Percentiles rank a stretch among this genome's conserved stretches.
Conservation (phyloP, 1,140 invertebrate species). For the Sinonovacula constricta region DNA sequence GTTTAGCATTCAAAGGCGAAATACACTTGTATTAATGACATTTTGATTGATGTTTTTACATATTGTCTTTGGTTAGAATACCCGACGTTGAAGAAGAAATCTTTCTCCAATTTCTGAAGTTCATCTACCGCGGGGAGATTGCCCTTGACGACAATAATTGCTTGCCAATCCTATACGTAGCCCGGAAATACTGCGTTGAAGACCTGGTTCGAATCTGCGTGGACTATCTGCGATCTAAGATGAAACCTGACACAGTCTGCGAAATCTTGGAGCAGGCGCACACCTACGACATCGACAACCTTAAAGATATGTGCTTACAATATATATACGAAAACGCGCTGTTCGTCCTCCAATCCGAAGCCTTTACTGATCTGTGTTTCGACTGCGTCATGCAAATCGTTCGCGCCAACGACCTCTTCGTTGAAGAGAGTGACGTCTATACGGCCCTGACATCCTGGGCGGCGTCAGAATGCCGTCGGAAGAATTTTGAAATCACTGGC, state of each 20-base stretch:
- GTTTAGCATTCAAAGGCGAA: too few species aligned
- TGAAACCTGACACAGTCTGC: conserved; percentile 46
- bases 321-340: conserved; percentile 41
- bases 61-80: conserved; percentile 14
- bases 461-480: conserved; percentile 27
- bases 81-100: conserved; percentile 44
- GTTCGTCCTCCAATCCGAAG: conserved; percentile 32
- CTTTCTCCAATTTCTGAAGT: conserved; percentile 36
- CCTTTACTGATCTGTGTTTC: conserved; percentile 37
- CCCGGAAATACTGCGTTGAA: conserved; percentile 47
- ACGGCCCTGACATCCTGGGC: conserved; percentile 46
- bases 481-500: conserved; percentile 29
- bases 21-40: too few species aligned
- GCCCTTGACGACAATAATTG: conserved; percentile 25
- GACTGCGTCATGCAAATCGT: conserved; percentile 41
- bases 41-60: too few species aligned
- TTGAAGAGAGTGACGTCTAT: conserved; percentile 48
- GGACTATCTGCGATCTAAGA: conserved; percentile 23
- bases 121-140: conserved; percentile 30
- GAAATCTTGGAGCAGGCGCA: conserved; percentile 49
- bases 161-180: conserved; percentile 42
- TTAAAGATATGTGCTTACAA: conserved; percentile 46
- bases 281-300: conserved; percentile 32
- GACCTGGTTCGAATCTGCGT: conserved; percentile 42
- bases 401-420: conserved; percentile 37